A percentile compares a stretch with the other conserved stretches of the same genome.
Evolutionary conservation across 1,140 invertebrate species (phyloP).

Genomic region (Theocolax elegans): DNA sequence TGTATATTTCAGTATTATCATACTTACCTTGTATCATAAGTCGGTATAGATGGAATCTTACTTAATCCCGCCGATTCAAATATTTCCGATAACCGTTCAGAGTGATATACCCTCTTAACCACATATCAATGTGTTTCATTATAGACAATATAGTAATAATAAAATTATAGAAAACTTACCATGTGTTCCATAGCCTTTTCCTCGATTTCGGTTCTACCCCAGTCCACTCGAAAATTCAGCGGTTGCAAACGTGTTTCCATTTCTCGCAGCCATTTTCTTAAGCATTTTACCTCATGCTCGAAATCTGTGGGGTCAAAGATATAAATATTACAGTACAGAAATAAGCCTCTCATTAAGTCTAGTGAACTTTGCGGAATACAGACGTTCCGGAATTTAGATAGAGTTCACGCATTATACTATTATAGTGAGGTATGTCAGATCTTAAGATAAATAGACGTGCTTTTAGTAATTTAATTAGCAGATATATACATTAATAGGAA

Average conservation of each 20-base stretch:
- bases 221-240: constrained; percentile 72
- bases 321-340: constrained; percentile 41
- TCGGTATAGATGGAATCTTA: constrained; percentile 16
- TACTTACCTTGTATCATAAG: constrained; percentile 2
- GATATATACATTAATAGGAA: too few relatives aligned
- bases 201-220: constrained; percentile 73
- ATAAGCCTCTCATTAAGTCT: constrained; percentile 7
- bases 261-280: constrained; percentile 71
- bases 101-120: too few relatives aligned
- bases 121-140: too few relatives aligned
- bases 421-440: constrained; percentile 8
- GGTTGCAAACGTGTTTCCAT: constrained; percentile 76
- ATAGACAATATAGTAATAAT: too few relatives aligned
- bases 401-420: constrained; percentile 7
- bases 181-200: constrained; percentile 77
- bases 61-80: constrained; percentile 14
- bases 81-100: too few relatives aligned
- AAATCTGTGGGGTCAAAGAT: constrained; percentile 69
- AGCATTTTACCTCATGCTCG: constrained; percentile 76
- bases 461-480: too few relatives aligned
- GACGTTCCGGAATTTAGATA: constrained; percentile 31
- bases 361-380: constrained; percentile 2
- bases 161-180: constrained; percentile 69
- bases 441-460: too few relatives aligned
- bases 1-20: too few relatives aligned